Conservation (phyloP, 2,113 vertebrate genomes). For the Cisticola juncidis region DNA sequence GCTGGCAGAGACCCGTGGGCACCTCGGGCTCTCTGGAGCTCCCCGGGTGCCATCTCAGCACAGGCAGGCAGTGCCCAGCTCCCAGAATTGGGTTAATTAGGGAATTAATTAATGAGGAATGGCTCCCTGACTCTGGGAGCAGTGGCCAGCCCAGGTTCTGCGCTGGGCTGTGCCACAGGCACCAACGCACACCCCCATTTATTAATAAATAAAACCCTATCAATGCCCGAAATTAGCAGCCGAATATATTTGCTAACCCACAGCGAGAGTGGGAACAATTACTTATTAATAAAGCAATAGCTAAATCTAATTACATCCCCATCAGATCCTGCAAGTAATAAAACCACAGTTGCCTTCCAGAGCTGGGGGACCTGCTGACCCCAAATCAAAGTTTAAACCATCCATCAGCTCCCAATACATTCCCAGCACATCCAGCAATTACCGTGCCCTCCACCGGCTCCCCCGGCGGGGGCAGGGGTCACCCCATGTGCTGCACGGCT, state of each 20-base stretch:
- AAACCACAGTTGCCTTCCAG: conserved; percentile 69
- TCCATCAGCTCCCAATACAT: conserved; percentile 70
- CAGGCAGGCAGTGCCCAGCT: rapidly evolving
- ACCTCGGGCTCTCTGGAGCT: not conserved
- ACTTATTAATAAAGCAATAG: conserved; percentile 82
- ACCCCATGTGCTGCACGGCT: conserved; percentile 56
- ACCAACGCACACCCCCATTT: conserved; percentile 35
- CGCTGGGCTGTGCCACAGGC: not conserved
- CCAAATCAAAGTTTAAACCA: conserved; percentile 73
- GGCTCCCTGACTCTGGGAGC: not conserved
- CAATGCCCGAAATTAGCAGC: conserved; percentile 66
- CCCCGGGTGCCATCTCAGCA: not conserved
- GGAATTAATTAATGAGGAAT: not conserved
- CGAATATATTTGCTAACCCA: conserved; percentile 67
- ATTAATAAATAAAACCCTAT: conserved; percentile 57
- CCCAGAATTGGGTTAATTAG: not conserved
- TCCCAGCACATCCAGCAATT: conserved; percentile 74
- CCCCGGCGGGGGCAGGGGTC: conserved; percentile 67
- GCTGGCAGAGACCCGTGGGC: not conserved
- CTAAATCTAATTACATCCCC: conserved; percentile 81
- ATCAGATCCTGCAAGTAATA: conserved; percentile 75
- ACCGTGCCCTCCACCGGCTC: conserved; percentile 62
- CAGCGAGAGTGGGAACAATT: conserved; percentile 59
- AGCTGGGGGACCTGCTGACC: conserved; percentile 73
- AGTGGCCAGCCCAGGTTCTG: not conserved